Evolutionary conservation across 2,113 vertebrate species (phyloP).

Genomic region (Colossoma macropomum): DNA sequence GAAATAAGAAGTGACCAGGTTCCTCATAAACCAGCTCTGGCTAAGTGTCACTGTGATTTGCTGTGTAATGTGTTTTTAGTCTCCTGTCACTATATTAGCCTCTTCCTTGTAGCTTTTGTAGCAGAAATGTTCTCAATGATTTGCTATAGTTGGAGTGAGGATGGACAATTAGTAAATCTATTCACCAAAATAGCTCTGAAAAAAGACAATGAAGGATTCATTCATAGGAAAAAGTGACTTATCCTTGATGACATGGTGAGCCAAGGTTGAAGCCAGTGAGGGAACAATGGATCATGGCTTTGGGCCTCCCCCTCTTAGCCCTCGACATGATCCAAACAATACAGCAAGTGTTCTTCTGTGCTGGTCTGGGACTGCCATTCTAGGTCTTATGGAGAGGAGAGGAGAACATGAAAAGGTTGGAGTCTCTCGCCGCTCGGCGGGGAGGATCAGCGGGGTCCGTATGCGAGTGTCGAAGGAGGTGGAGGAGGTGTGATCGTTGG

Average conservation of each 20-base stretch:
- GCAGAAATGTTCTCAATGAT: no score
- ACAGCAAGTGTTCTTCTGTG: conserved; percentile 32
- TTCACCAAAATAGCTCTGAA: no score
- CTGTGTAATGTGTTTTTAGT: no score
- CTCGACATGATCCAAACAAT: conserved; percentile 45
- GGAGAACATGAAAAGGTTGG: conserved; percentile 38
- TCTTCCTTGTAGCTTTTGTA: no score
- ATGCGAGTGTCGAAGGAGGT: conserved; percentile 48
- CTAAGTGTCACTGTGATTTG: no score
- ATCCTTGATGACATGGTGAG: not conserved
- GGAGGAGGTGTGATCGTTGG: conserved; percentile 59
- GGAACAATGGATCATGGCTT: not conserved
- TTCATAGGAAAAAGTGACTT: not conserved
- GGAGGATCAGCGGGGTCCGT: conserved; percentile 23
- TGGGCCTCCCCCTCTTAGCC: conserved; percentile 52
- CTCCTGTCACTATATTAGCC: no score
- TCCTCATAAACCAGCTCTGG: no score
- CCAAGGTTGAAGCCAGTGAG: not conserved
- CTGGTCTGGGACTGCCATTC: not conserved
- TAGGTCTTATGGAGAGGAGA: not conserved
- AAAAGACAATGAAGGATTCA: no score
- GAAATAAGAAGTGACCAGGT: no score
- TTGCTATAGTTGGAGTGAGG: not conserved
- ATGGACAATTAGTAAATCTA: no score
- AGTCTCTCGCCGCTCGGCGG: conserved; percentile 8